Evolutionary conservation across 2,113 vertebrate species (phyloP), one percentile per base, ranked within the genome.

Genomic region (Pituophis catenifer): DNA sequence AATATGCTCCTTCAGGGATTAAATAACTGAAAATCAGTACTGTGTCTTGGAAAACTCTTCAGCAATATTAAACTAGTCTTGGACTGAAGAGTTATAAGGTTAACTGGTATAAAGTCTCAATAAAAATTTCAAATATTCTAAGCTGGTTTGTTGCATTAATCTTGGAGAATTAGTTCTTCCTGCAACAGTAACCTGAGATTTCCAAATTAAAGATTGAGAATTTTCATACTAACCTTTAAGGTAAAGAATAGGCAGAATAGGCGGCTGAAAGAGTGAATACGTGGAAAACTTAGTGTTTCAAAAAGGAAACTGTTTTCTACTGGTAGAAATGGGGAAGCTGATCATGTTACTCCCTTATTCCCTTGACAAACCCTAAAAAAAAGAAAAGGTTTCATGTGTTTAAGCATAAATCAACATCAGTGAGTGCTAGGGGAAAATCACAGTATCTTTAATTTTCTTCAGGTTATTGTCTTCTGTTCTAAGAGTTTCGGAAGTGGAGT

Each of bases 401-500:
- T 50, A n/a, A 38, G 55, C 26, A 55, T 29, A 88, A 24, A 21
- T 21, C n/a, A 54, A 17, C 23, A 44, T 48, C n/a, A 70, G 5
- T 26, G 58, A 88, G 94, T 89, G 1, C 15, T 0, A 0, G 52
- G 24, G 38, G 88, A 9, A 94, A 8, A 23, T 86, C 57, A 90
- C 93, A 11, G 23, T 94, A 29, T 1, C 50, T 97, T 55, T 97
- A 58, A 95, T 97, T 97, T 96, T 94, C 94, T 85, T 15, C 98
- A 99, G 99, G 98, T 98, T 99, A 92, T 97, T 99, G 94, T 99
- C 99, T 70, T 99, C 99, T 1, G 97, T 99, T 95, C 96, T 99
- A 93, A 98, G 99, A 97, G 99, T 99, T 26, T 99, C 99, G 55
- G 99, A 99, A 98, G 99, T 99, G 86, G 99, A 99, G 96, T 99